These are phyloP conservation scores for Tillus elongatus DNA, from an alignment of 2,888 invertebrate genomes.

Conservation along the genomic window DNA sequence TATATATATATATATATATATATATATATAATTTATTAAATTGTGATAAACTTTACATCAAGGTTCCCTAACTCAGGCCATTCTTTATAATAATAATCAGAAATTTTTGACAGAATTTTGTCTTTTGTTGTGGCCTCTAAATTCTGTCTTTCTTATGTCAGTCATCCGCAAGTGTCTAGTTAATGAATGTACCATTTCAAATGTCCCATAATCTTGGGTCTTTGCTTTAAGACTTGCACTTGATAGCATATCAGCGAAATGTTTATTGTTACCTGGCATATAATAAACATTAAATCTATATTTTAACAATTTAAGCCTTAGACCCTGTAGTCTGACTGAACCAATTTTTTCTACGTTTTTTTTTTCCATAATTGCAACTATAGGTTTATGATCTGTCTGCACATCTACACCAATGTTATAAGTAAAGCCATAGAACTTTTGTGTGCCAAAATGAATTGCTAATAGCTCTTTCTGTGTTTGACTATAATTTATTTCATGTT, in stretches of 20 bases:
- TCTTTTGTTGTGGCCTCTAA: constrained; percentile 16
- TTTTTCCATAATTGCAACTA: constrained; percentile 20
- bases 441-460: constrained; percentile 17
- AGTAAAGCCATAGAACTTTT: constrained; percentile 21
- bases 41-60: not conserved
- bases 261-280: constrained; percentile 19
- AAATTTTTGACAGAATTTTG: constrained; percentile 13
- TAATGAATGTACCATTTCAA: constrained; percentile 19
- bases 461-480: constrained; percentile 20
- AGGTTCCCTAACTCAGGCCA: constrained; percentile 16
- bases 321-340: constrained; percentile 18
- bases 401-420: constrained; percentile 17
- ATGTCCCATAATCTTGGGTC: constrained; percentile 16
- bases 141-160: constrained; percentile 13
- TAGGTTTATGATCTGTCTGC: constrained; percentile 20
- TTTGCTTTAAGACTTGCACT: constrained; percentile 15
- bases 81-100: constrained; percentile 19
- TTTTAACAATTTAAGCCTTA: constrained; percentile 19
- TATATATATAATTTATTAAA: too few relatives aligned
- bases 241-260: constrained; percentile 21
- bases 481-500: constrained; percentile 15
- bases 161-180: constrained; percentile 19
- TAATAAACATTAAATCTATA: constrained; percentile 18
- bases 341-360: constrained; percentile 6
- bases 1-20: too few relatives aligned